A percentile compares a stretch with the other conserved stretches of the same genome.
These are phyloP conservation scores for Agrypnia vestita DNA, from an alignment of 1,140 invertebrate species.

Conservation along the genomic window DNA sequence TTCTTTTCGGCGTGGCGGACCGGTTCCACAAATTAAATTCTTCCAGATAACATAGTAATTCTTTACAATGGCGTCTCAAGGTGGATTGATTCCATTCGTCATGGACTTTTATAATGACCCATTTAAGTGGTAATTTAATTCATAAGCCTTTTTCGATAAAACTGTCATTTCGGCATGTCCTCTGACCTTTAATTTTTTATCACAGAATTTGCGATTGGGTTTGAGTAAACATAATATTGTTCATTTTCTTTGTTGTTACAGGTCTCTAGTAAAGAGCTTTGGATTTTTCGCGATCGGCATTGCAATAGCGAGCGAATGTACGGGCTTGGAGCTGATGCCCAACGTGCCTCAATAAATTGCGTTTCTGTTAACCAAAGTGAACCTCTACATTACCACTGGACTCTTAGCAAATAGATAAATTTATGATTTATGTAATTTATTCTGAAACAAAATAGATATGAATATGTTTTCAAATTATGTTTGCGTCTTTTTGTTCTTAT, in stretches of 20 bases:
- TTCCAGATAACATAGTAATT: neutral
- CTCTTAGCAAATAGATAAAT: slow-evolving; percentile 9
- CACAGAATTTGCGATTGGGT: neutral
- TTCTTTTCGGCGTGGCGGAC: neutral
- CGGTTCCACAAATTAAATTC: neutral
- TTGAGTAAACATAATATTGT: slow-evolving; percentile 6
- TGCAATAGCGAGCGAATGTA: slow-evolving; percentile 79
- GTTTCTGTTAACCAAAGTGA: slow-evolving; percentile 4
- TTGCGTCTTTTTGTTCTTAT: slow-evolving; percentile 37
- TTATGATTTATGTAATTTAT: slow-evolving; percentile 22
- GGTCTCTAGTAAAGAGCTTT: slow-evolving; percentile 81
- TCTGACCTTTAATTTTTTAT: slow-evolving; percentile 1
- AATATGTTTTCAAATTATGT: slow-evolving; percentile 42
- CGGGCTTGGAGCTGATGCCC: slow-evolving; percentile 78
- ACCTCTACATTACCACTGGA: slow-evolving; percentile 24
- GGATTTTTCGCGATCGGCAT: slow-evolving; percentile 79
- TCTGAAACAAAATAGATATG: slow-evolving; percentile 24
- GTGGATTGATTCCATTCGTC: slow-evolving; percentile 41
- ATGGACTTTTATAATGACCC: slow-evolving; percentile 57
- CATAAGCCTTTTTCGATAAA: neutral
- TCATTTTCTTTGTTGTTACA: slow-evolving; percentile 64
- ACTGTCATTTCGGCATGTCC: neutral
- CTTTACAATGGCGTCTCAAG: slow-evolving; percentile 30
- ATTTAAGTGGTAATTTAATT: slow-evolving; percentile 56
- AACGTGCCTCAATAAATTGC: slow-evolving; percentile 67